A percentile compares a stretch with the other conserved stretches of the same genome.
Evolutionary conservation across 2,888 invertebrate genomes (phyloP).

Genomic region (Malacosoma neustria): DNA sequence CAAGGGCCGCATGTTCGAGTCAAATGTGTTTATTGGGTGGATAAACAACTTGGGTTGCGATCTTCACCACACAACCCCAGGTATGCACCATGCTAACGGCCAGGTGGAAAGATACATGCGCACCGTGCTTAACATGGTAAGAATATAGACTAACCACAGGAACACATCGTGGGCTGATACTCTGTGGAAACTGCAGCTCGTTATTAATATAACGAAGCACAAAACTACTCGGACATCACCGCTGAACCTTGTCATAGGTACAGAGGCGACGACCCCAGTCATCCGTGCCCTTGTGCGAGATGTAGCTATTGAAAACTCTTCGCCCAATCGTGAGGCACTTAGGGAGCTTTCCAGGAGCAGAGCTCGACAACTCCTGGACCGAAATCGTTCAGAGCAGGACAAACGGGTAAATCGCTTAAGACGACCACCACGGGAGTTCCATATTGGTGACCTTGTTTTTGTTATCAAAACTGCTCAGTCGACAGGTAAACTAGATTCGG

Average conservation of each 20-base stretch:
- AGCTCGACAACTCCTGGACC: too few species aligned
- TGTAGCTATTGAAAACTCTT: slow-evolving; percentile 6
- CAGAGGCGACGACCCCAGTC: slow-evolving; percentile 9
- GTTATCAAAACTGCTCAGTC: too few species aligned
- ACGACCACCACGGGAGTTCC: too few species aligned
- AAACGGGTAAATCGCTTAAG: too few species aligned
- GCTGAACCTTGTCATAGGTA: slow-evolving; percentile 11
- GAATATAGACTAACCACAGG: slow-evolving; percentile 3
- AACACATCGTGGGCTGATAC: slow-evolving; percentile 4
- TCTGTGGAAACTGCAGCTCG: slow-evolving; percentile 11
- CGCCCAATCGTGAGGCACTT: too few species aligned
- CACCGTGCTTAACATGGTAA: slow-evolving; percentile 11
- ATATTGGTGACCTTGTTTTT: too few species aligned
- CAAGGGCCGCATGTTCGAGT: too few species aligned
- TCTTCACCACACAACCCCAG: slow-evolving; percentile 19
- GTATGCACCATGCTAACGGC: slow-evolving; percentile 15
- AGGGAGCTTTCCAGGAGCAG: too few species aligned
- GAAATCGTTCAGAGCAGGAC: too few species aligned
- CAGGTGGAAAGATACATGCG: slow-evolving; percentile 11
- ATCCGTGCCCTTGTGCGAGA: slow-evolving; percentile 11
- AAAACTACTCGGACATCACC: slow-evolving; percentile 11
- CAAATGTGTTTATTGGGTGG: too few species aligned
- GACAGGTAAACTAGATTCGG: too few species aligned
- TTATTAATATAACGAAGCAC: slow-evolving; percentile 12
- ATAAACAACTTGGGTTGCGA: too few species aligned